Evolutionary conservation across 35 echinoderm and acorn worm genomes (phyloP).

Genomic region (Apostichopus japonicus): DNA sequence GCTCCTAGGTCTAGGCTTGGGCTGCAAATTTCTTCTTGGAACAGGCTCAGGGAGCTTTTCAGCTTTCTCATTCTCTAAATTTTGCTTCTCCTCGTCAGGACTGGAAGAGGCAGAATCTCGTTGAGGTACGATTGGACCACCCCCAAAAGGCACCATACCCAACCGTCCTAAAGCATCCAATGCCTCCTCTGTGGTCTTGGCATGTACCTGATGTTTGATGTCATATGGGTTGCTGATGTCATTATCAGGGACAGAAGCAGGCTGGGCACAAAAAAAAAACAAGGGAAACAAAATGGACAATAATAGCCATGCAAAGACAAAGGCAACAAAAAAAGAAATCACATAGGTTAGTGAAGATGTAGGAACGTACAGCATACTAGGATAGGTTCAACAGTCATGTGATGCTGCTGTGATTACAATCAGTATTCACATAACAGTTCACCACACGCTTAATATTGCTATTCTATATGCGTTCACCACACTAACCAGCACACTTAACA

Average conservation of each 20-base stretch:
- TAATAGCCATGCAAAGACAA: not conserved
- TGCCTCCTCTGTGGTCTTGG: slow-evolving; percentile 65
- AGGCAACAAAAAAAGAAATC: not conserved
- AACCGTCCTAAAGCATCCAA: slow-evolving; percentile 60
- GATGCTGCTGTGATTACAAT: too few species aligned
- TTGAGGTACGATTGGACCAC: not conserved
- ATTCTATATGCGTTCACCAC: too few species aligned
- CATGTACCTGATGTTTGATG: slow-evolving; percentile 68
- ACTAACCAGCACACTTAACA: too few species aligned
- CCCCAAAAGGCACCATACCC: slow-evolving; percentile 38
- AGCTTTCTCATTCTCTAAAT: not conserved
- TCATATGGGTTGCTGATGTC: slow-evolving; percentile 82
- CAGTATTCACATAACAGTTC: too few species aligned
- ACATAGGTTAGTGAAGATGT: too few species aligned
- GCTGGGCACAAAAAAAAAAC: slow-evolving; percentile 57
- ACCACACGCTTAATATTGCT: too few species aligned
- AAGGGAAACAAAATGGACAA: not conserved
- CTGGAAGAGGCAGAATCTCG: not conserved
- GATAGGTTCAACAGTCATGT: too few species aligned
- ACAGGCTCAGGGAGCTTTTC: slow-evolving; percentile 7
- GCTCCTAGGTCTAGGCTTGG: slow-evolving; percentile 55
- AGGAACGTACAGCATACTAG: too few species aligned
- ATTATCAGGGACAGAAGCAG: not conserved
- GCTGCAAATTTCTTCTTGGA: slow-evolving; percentile 36
- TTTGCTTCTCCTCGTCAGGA: slow-evolving; percentile 26